Conservation (phyloP, 2,113 vertebrate genomes). For the Istiophorus platypterus region DNA sequence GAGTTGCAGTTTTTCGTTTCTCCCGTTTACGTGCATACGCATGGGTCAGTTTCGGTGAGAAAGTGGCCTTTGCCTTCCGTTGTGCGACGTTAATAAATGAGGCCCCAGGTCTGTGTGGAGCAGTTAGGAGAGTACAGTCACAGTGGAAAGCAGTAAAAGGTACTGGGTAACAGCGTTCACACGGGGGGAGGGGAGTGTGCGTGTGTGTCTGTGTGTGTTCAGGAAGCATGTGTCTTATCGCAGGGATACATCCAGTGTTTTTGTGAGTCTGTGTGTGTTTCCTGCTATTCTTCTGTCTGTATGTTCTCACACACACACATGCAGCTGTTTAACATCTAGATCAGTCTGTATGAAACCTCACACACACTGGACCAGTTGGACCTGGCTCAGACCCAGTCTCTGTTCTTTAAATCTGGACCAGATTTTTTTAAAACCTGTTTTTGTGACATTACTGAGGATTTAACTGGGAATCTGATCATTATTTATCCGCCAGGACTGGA, state of each 20-base stretch:
- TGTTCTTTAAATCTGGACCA: neutral
- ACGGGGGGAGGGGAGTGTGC: neutral
- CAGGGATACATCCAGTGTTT: slow-evolving; percentile 57
- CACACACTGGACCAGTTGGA: neutral
- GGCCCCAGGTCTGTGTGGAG: too few species aligned
- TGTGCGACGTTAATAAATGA: too few species aligned
- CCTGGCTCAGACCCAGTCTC: neutral
- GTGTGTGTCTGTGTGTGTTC: slow-evolving; percentile 24
- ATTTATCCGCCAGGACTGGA: neutral
- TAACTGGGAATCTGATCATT: too few species aligned
- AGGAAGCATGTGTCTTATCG: slow-evolving; percentile 72
- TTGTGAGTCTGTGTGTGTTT: slow-evolving; percentile 49
- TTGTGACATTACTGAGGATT: neutral
- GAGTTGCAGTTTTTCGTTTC: too few species aligned
- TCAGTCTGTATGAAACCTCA: neutral
- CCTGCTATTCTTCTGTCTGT: slow-evolving; percentile 64
- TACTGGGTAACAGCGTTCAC: slow-evolving; percentile 1
- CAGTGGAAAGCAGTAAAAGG: neutral
- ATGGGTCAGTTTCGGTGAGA: too few species aligned
- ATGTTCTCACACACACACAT: slow-evolving; percentile 50
- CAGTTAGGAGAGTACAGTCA: too few species aligned
- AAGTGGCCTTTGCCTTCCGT: too few species aligned
- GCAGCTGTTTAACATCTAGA: slow-evolving; percentile 7
- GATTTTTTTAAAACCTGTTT: neutral
- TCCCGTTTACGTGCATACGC: too few species aligned